Conservation (phyloP, 2,113 vertebrate species). For the Cygnus buccinator region DNA sequence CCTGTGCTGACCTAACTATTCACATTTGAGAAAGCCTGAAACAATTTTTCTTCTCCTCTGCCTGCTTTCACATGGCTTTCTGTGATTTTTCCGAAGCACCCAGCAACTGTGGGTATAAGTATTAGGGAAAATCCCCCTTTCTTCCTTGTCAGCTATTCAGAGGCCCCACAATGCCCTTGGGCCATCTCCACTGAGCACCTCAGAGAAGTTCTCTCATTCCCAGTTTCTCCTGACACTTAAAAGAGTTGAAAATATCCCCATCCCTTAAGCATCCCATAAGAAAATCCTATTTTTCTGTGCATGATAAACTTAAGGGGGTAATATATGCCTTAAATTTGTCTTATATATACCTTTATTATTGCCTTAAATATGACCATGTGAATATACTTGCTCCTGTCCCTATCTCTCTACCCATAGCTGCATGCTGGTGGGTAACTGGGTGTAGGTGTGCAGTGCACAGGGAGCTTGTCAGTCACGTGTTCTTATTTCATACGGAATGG, state of each 20-base stretch:
- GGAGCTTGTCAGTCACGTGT: background rate
- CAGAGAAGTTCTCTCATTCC: background rate
- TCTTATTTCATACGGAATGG: background rate
- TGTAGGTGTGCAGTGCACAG: background rate
- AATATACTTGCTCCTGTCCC: background rate
- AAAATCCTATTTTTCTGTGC: background rate
- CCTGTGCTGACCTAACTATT: background rate
- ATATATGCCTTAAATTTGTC: background rate
- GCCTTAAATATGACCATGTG: background rate
- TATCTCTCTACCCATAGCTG: background rate
- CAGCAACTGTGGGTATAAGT: background rate
- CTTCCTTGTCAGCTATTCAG: background rate
- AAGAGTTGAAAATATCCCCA: background rate
- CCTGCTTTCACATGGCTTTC: background rate
- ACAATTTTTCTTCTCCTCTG: slow-evolving; percentile 5
- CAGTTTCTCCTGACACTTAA: background rate
- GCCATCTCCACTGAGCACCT: background rate
- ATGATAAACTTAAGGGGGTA: background rate
- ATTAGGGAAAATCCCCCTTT: background rate
- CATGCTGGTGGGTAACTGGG: background rate
- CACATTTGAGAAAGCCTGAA: background rate
- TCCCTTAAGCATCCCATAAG: background rate
- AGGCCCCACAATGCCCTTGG: background rate
- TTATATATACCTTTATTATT: background rate
- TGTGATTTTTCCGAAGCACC: background rate